Evolutionary conservation across 2,797 vertebrate species (phyloP).

Genomic region (Sebastes variabilis): DNA sequence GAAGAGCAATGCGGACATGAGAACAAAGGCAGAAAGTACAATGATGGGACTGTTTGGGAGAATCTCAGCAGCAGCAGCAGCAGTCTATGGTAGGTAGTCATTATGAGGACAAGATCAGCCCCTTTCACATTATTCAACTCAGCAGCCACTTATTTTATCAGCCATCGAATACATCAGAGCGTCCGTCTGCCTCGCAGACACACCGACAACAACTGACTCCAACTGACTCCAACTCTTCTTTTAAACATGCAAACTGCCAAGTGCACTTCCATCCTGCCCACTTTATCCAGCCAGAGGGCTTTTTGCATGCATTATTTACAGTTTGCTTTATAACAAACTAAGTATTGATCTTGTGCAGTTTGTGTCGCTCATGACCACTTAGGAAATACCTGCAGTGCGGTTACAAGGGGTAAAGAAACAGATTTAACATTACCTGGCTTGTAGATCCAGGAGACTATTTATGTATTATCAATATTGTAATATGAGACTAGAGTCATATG

Average conservation of each 20-base stretch:
- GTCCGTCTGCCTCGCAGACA: background rate
- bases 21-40: conserved; percentile 1
- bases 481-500: background rate
- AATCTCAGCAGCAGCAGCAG: background rate
- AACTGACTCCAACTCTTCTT: background rate
- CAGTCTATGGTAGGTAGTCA: background rate
- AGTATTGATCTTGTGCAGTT: conserved; percentile 34
- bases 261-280: conserved; percentile 21
- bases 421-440: background rate
- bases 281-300: conserved; percentile 22
- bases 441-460: background rate
- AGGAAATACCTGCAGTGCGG: conserved; percentile 21
- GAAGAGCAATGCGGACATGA: conserved; percentile 39
- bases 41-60: background rate
- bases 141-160: background rate
- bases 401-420: background rate
- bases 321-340: conserved; percentile 33
- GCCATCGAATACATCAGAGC: background rate
- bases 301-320: conserved; percentile 73
- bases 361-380: conserved; percentile 27
- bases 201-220: background rate
- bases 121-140: background rate
- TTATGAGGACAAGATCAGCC: background rate
- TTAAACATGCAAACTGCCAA: conserved; percentile 23
- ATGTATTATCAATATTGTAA: background rate